Evolutionary conservation across 2,797 vertebrate genomes (phyloP).

Genomic region (Clarias fuscus): DNA sequence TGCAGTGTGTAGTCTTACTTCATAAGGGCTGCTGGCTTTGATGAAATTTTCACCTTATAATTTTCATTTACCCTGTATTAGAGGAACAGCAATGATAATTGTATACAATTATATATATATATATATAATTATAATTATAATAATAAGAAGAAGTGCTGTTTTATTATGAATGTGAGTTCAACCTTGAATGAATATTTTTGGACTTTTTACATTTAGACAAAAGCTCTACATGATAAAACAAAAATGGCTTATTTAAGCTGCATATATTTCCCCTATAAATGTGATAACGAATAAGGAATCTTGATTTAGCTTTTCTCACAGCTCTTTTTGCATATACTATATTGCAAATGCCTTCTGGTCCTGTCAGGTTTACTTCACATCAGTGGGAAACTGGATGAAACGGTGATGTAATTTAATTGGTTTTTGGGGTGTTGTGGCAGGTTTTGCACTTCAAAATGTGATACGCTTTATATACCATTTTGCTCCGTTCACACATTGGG

Average conservation of each 20-base stretch:
- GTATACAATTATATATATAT: too few species aligned
- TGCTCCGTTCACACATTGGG: neutral
- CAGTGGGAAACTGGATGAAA: neutral
- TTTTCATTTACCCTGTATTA: neutral
- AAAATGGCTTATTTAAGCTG: neutral
- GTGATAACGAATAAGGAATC: neutral
- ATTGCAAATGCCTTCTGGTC: neutral
- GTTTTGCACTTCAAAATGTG: neutral
- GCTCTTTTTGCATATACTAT: neutral
- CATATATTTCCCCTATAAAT: neutral
- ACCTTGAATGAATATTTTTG: neutral
- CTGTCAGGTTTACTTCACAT: neutral
- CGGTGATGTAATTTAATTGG: neutral
- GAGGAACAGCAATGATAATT: neutral
- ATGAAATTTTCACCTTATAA: neutral
- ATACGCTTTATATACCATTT: neutral
- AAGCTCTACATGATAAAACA: neutral
- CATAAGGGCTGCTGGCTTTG: neutral
- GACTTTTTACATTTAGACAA: slow-evolving; percentile 2
- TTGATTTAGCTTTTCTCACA: neutral
- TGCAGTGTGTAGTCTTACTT: neutral
- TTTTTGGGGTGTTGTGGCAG: neutral
- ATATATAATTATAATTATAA: too few species aligned
- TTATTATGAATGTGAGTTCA: neutral
- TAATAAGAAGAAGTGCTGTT: neutral